Evolutionary conservation across 1,140 invertebrate species (phyloP).

Genomic region (Hormaphis cornu): DNA sequence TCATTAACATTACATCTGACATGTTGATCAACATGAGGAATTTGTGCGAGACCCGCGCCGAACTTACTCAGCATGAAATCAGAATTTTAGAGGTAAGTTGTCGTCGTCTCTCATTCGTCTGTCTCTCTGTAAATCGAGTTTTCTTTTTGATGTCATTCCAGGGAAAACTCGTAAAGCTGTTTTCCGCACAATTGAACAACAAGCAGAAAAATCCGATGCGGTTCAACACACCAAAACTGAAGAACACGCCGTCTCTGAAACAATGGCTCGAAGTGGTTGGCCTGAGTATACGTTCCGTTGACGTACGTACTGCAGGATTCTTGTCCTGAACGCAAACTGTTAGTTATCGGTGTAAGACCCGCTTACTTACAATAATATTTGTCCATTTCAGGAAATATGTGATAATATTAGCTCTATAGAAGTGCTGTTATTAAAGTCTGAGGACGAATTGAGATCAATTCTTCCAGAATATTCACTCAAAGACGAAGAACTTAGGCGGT

Average conservation of each 20-base stretch:
- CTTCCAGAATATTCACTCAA: constrained; percentile 56
- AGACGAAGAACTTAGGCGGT: constrained; percentile 66
- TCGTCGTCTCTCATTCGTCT: not conserved
- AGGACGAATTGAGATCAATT: constrained; percentile 67
- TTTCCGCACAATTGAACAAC: constrained; percentile 78
- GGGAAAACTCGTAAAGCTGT: constrained; percentile 89
- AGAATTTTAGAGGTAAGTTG: constrained; percentile 72
- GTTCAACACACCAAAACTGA: constrained; percentile 51
- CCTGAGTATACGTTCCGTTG: constrained; percentile 57
- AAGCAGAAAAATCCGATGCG: constrained; percentile 71
- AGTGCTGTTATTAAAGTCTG: constrained; percentile 68
- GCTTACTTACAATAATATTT: constrained; percentile 26
- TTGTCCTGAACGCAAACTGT: not conserved
- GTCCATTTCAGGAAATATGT: constrained; percentile 46
- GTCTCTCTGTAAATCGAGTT: not conserved
- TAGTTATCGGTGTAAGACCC: constrained; percentile 1
- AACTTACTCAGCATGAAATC: constrained; percentile 91
- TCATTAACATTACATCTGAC: constrained; percentile 90
- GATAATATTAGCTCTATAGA: constrained; percentile 60
- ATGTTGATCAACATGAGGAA: constrained; percentile 83
- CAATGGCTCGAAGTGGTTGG: constrained; percentile 90
- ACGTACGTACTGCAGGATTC: constrained; percentile 46
- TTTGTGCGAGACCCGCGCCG: constrained; percentile 80
- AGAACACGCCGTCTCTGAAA: constrained; percentile 61
- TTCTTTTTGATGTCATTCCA: constrained; percentile 44